These are phyloP conservation scores for Gorilla gorilla DNA, from an alignment of 2,113 vertebrate species.

Conservation along the genomic window DNA sequence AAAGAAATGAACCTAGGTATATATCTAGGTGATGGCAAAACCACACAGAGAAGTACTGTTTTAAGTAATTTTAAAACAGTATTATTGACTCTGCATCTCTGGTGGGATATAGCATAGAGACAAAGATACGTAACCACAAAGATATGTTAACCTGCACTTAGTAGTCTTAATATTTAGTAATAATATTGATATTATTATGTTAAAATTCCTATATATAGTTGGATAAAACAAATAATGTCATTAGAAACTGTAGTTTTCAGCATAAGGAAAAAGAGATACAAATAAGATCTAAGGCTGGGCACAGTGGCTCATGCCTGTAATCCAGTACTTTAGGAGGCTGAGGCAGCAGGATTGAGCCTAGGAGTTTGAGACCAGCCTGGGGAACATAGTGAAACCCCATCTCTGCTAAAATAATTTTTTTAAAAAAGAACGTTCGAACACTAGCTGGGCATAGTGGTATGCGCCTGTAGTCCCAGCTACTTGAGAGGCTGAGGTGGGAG, in stretches of 20 bases:
- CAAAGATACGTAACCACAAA: not conserved
- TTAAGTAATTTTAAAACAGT: not conserved
- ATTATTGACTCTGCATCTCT: not conserved
- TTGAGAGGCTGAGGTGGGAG: too few relatives aligned
- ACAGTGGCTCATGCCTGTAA: too few relatives aligned
- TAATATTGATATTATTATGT: not conserved
- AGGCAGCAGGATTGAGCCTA: too few relatives aligned
- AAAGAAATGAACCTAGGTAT: not conserved
- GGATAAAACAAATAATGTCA: not conserved
- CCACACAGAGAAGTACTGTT: not conserved
- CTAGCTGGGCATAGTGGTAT: too few relatives aligned
- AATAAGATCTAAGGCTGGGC: not conserved
- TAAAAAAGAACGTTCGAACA: too few relatives aligned
- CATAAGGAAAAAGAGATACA: not conserved
- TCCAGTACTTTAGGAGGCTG: too few relatives aligned
- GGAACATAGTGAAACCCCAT: too few relatives aligned
- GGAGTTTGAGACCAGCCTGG: too few relatives aligned
- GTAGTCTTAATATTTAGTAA: slow-evolving; percentile 1
- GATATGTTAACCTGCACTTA: not conserved
- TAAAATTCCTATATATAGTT: not conserved
- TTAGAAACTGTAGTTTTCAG: not conserved
- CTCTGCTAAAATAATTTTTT: too few relatives aligned
- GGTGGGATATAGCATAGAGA: not conserved
- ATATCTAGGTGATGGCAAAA: not conserved
- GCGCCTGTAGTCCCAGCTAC: too few relatives aligned